Evolutionary conservation across 2,888 invertebrate species (phyloP).

Genomic region (Rhopalosiphum nymphaeae): DNA sequence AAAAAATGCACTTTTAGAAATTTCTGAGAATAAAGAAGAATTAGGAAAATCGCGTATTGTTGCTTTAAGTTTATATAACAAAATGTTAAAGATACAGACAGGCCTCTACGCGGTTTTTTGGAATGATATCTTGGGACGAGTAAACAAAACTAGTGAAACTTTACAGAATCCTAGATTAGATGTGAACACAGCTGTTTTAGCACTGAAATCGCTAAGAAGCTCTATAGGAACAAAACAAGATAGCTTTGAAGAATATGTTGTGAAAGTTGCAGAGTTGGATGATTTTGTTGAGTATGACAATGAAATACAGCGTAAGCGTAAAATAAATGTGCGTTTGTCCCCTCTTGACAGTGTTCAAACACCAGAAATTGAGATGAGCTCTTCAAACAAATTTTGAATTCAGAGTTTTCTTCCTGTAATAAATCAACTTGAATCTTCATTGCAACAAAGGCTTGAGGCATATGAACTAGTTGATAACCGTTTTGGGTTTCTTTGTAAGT

Average conservation of each 20-base stretch:
- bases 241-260: background rate
- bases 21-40: conserved; percentile 27
- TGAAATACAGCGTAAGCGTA: conserved; percentile 26
- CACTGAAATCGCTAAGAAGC: conserved; percentile 5
- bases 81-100: conserved; percentile 24
- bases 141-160: conserved; percentile 45
- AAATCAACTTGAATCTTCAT: background rate
- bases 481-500: background rate
- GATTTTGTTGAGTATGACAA: background rate
- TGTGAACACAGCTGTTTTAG: too few relatives aligned
- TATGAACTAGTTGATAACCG: conserved; percentile 20
- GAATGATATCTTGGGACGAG: conserved; percentile 41
- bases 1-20: conserved; percentile 43
- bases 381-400: conserved; percentile 7
- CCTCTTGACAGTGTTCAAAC: background rate
- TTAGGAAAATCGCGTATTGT: conserved; percentile 30
- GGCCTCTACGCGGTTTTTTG: conserved; percentile 28
- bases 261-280: background rate
- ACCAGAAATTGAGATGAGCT: background rate
- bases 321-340: conserved; percentile 41
- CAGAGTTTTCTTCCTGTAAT: conserved; percentile 24
- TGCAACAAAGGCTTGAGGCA: background rate
- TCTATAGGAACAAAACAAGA: conserved; percentile 34
- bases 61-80: background rate
- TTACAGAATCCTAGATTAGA: conserved; percentile 20